These are phyloP conservation scores for Tolypeutes matacus DNA, from an alignment of 2,797 vertebrate species.

Conservation along the genomic window DNA sequence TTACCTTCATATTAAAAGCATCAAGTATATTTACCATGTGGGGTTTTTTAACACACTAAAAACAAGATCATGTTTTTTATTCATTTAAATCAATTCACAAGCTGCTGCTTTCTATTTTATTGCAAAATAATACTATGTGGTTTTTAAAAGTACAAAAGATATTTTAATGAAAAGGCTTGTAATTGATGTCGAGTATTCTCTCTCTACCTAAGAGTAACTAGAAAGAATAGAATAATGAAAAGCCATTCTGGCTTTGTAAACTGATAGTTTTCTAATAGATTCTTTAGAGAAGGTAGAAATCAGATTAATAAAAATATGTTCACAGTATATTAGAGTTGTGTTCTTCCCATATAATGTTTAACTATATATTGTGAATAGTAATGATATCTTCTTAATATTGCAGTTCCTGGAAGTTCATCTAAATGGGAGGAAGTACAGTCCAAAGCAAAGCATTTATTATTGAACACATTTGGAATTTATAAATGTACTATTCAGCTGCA, in stretches of 20 bases:
- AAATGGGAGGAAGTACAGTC: conserved; percentile 97
- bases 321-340: background rate
- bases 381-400: conserved; percentile 77
- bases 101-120: conserved; percentile 48
- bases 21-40: background rate
- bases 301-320: background rate
- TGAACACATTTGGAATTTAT: conserved; percentile 93
- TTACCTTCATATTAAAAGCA: conserved; percentile 58
- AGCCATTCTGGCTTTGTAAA: background rate
- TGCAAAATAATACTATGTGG: conserved; percentile 47
- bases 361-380: conserved; percentile 31
- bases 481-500: conserved; percentile 96
- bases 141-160: background rate
- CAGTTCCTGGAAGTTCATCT: conserved; percentile 93
- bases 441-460: conserved; percentile 93
- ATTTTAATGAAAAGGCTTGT: conserved; percentile 34
- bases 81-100: conserved; percentile 57
- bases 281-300: background rate
- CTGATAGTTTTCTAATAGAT: conserved; percentile 13
- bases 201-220: conserved; percentile 1
- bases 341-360: background rate
- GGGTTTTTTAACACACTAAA: conserved; percentile 53
- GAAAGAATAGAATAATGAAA: conserved; percentile 10
- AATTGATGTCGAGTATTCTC: background rate
- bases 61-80: conserved; percentile 20